These are phyloP conservation scores for Arremon brunneinucha DNA, from an alignment of 2,797 vertebrate species.

Conservation along the genomic window DNA sequence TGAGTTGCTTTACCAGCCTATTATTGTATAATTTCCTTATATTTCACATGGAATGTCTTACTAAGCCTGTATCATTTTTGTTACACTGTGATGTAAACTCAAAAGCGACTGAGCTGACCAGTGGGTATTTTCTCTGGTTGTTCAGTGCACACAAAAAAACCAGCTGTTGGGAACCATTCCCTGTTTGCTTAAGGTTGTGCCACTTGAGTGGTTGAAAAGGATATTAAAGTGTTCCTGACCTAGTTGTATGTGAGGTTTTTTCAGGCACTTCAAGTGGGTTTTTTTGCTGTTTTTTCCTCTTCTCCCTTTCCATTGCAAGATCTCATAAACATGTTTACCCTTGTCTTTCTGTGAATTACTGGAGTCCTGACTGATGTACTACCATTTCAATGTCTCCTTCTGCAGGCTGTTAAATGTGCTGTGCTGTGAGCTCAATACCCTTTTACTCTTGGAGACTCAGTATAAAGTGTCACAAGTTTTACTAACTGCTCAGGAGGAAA, in stretches of 20 bases:
- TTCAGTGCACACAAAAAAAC: neutral
- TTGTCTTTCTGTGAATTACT: neutral
- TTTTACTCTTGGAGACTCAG: conserved; percentile 89
- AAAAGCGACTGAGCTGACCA: neutral
- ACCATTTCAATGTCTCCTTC: neutral
- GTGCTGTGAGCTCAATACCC: conserved; percentile 89
- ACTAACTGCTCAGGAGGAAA: conserved; percentile 86
- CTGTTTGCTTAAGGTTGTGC: neutral
- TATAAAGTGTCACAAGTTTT: conserved; percentile 86
- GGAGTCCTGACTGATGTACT: neutral
- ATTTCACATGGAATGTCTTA: neutral
- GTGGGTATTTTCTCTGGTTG: neutral
- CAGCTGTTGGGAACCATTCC: neutral
- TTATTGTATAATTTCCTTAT: neutral
- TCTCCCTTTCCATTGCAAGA: neutral
- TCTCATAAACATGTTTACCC: neutral
- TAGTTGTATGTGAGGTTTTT: neutral
- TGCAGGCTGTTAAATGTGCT: conserved; percentile 87
- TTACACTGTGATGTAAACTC: neutral
- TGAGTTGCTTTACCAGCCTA: neutral
- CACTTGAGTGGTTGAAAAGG: neutral
- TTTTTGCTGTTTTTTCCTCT: neutral
- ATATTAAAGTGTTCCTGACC: neutral
- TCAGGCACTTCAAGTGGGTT: neutral
- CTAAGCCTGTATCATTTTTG: neutral